phyloP scores from a whole-genome alignment of 2,797 vertebrate genomes.

The Amblyopsis hoosieri region DNA sequence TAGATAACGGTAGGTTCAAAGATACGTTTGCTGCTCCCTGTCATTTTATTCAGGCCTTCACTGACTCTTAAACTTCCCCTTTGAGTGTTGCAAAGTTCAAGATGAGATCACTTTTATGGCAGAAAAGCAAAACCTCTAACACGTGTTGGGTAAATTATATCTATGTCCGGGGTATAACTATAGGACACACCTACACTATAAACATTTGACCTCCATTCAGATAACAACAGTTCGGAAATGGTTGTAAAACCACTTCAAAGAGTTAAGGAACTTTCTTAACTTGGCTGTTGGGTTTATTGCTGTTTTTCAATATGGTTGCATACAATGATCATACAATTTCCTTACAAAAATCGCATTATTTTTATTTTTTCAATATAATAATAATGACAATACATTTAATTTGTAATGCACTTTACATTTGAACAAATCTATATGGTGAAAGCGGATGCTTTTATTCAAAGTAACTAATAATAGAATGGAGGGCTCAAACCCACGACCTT shows the following conservation, averaged over 20 bases:
- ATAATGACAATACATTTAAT: too few relatives aligned
- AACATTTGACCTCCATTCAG: not conserved
- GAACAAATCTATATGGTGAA: too few relatives aligned
- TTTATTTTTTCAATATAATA: not conserved
- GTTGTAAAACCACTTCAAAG: slow-evolving; percentile 39
- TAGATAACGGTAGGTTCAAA: not conserved
- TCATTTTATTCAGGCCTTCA: slow-evolving; percentile 38
- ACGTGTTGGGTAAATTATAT: slow-evolving; percentile 14
- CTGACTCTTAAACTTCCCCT: slow-evolving; percentile 13
- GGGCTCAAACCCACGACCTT: too few relatives aligned
- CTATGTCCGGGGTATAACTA: not conserved
- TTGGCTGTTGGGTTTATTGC: not conserved
- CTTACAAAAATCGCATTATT: too few relatives aligned
- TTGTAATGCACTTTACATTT: too few relatives aligned
- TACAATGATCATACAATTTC: too few relatives aligned
- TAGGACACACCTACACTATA: slow-evolving; percentile 6
- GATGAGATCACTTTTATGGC: slow-evolving; percentile 60
- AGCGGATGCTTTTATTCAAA: not conserved
- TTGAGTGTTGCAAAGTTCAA: slow-evolving; percentile 49
- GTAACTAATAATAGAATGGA: too few relatives aligned
- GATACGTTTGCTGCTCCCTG: not conserved
- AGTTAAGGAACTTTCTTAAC: slow-evolving; percentile 20
- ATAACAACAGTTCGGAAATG: not conserved
- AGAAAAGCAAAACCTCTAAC: slow-evolving; percentile 19
- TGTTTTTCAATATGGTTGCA: slow-evolving; percentile 3